Percentiles rank a stretch among this genome's conserved stretches.
Evolutionary conservation across 2,888 invertebrate species (phyloP).

Genomic region (Brachyopa scutellaris): DNA sequence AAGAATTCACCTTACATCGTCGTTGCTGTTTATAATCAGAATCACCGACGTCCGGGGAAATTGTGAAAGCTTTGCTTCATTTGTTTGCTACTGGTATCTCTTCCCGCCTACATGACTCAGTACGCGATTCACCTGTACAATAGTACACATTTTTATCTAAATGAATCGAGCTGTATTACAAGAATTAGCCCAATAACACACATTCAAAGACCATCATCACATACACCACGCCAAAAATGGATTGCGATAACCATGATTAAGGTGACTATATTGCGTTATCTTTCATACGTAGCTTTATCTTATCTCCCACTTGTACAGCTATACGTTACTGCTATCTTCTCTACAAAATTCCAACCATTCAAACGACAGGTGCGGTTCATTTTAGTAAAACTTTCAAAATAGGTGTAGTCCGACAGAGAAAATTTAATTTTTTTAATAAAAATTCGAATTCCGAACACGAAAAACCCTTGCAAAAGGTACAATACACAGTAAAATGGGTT

Average conservation of each 20-base stretch:
- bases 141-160: neutral
- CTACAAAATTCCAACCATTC: conserved; percentile 43
- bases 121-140: conserved; percentile 45
- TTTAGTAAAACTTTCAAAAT: conserved; percentile 39
- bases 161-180: conserved; percentile 35
- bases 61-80: conserved; percentile 35
- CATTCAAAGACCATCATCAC: neutral
- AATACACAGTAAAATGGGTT: conserved; percentile 75
- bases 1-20: conserved; percentile 36
- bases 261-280: conserved; percentile 57
- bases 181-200: conserved; percentile 21
- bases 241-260: conserved; percentile 35
- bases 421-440: neutral
- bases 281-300: conserved; percentile 45
- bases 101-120: conserved; percentile 37
- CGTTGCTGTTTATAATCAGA: neutral
- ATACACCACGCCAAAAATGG: neutral
- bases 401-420: conserved; percentile 7
- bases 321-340: conserved; percentile 21
- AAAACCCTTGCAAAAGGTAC: conserved; percentile 45
- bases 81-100: conserved; percentile 48
- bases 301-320: conserved; percentile 30
- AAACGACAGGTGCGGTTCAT: conserved; percentile 63
- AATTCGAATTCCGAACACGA: conserved; percentile 49
- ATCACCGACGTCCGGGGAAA: neutral